Conservation (phyloP, 2,113 vertebrate genomes). For the Panthera uncia region DNA sequence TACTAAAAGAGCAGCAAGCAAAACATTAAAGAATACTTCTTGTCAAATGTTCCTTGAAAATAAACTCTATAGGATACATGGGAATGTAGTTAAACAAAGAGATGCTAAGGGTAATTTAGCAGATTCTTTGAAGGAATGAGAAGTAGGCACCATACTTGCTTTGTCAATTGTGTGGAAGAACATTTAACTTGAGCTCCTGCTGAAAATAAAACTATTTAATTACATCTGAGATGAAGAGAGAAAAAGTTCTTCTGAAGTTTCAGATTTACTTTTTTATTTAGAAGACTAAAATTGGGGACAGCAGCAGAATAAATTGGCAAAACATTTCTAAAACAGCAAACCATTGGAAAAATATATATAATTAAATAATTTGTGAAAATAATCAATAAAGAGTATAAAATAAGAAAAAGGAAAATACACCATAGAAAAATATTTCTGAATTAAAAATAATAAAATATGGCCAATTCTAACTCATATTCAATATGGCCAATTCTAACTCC, state of each 20-base stretch:
- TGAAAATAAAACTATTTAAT: constrained; percentile 77
- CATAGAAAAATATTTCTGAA: not conserved
- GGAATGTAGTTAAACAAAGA: constrained; percentile 73
- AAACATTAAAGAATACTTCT: constrained; percentile 73
- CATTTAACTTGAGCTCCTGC: constrained; percentile 75
- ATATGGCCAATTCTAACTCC: not conserved
- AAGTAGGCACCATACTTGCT: constrained; percentile 67
- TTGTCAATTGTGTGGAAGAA: constrained; percentile 72
- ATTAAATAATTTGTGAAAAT: not conserved
- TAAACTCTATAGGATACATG: constrained; percentile 65
- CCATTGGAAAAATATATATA: not conserved
- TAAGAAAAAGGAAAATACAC: not conserved
- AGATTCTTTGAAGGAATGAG: constrained; percentile 67
- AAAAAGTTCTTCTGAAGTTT: constrained; percentile 53
- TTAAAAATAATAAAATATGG: not conserved
- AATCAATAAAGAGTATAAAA: not conserved
- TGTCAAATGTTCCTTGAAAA: constrained; percentile 79
- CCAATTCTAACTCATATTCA: not conserved
- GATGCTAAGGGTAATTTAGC: constrained; percentile 72
- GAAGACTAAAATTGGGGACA: constrained; percentile 24
- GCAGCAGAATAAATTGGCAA: not conserved
- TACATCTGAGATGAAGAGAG: constrained; percentile 56
- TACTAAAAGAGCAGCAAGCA: constrained; percentile 67
- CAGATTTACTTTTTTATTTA: constrained; percentile 38
- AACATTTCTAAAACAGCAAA: not conserved